Evolutionary conservation across 2,888 invertebrate genomes (phyloP).

Genomic region (Pseudanteris insignis): DNA sequence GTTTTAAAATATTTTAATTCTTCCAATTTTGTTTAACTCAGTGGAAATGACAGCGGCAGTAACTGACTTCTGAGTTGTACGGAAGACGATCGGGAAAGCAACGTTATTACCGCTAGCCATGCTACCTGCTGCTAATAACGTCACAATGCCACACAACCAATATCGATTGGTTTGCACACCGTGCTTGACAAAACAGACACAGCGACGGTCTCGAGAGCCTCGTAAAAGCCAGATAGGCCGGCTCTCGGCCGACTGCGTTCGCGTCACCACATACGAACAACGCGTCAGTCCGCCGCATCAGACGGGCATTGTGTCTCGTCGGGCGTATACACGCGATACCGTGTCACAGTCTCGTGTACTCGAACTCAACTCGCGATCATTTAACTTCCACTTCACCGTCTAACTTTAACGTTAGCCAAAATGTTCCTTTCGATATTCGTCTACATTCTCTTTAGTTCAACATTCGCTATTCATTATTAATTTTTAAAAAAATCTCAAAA

Average conservation of each 20-base stretch:
- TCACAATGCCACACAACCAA: conserved; percentile 57
- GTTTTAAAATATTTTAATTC: too few species aligned
- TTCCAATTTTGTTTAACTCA: too few species aligned
- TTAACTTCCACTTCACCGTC: too few species aligned
- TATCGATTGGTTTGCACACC: conserved; percentile 60
- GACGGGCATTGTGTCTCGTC: conserved; percentile 20
- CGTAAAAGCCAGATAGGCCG: conserved; percentile 43
- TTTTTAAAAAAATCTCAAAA: too few species aligned
- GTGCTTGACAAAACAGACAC: conserved; percentile 56
- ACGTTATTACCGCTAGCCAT: conserved; percentile 58
- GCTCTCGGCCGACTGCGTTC: conserved; percentile 9
- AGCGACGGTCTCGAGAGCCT: conserved; percentile 40
- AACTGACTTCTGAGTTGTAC: background rate
- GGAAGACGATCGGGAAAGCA: conserved; percentile 49
- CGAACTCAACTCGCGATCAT: too few species aligned
- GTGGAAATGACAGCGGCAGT: too few species aligned
- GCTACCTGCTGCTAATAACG: conserved; percentile 58
- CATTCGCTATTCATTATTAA: too few species aligned
- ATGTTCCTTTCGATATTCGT: conserved; percentile 2
- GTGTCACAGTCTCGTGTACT: conserved; percentile 6
- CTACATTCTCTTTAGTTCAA: too few species aligned
- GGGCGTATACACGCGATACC: conserved; percentile 10
- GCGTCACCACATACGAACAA: conserved; percentile 13
- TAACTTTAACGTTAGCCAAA: too few species aligned
- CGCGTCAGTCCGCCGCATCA: conserved; percentile 25